phyloP scores from a whole-genome alignment of 2,888 invertebrate species.

The Actias luna region DNA sequence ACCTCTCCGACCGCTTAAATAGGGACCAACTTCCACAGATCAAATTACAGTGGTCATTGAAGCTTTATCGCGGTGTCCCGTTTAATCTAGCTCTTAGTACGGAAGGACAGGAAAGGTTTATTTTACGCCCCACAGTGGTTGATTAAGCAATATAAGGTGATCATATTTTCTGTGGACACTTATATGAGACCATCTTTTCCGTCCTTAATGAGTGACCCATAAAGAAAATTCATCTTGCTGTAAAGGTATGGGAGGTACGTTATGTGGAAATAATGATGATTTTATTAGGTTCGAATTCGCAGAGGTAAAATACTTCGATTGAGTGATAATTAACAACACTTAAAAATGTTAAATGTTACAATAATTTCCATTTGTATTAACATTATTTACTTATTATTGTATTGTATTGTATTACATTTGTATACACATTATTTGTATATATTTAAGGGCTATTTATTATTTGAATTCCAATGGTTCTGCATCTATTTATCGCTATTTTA shows the following conservation, averaged over 20 bases:
- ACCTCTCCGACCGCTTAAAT: constrained; percentile 29
- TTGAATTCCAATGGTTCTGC: too few species aligned
- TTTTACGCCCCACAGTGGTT: constrained; percentile 55
- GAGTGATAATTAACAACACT: neutral
- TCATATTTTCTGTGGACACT: constrained; percentile 58
- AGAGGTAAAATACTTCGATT: neutral
- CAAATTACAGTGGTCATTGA: constrained; percentile 47
- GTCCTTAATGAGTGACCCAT: constrained; percentile 49
- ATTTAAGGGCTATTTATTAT: too few species aligned
- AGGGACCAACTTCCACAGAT: constrained; percentile 31
- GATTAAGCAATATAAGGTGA: constrained; percentile 63
- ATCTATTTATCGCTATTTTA: too few species aligned
- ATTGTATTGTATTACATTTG: too few species aligned
- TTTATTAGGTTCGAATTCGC: neutral
- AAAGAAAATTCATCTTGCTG: constrained; percentile 37
- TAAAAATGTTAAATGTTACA: too few species aligned
- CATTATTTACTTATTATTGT: too few species aligned
- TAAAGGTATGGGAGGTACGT: constrained; percentile 24
- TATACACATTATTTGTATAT: too few species aligned
- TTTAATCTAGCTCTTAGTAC: constrained; percentile 77
- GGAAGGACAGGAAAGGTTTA: constrained; percentile 56
- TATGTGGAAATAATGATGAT: constrained; percentile 1
- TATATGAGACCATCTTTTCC: constrained; percentile 47
- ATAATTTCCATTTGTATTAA: too few species aligned
- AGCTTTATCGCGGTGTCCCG: constrained; percentile 68